phyloP scores from a whole-genome alignment of 2,888 invertebrate species.

The Ectemnius lituratus region DNA sequence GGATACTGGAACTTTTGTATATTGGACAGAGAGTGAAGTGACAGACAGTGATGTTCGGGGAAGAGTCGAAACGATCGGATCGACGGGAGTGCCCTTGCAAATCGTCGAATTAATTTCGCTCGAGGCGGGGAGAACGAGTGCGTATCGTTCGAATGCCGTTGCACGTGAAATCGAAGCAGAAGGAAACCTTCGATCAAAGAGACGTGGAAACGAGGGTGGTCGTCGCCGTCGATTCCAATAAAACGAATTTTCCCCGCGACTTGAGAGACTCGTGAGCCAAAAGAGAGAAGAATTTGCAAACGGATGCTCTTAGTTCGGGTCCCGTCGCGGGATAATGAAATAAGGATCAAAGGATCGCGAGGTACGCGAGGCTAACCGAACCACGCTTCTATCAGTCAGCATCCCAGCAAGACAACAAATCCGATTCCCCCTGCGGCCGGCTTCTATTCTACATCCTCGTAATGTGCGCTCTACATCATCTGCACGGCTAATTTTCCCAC shows the following conservation, averaged over 20 bases:
- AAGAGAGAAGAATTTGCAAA: conserved; percentile 73
- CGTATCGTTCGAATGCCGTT: conserved; percentile 8
- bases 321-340: conserved; percentile 74
- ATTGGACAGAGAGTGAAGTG: neutral
- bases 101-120: conserved; percentile 6
- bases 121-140: neutral
- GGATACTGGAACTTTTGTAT: neutral
- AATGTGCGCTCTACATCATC: conserved; percentile 12
- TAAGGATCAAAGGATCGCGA: conserved; percentile 74
- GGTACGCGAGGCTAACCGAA: conserved; percentile 41
- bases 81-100: conserved; percentile 1
- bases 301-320: conserved; percentile 63
- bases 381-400: conserved; percentile 40
- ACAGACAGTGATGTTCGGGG: neutral
- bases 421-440: conserved; percentile 49
- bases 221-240: conserved; percentile 69
- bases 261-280: conserved; percentile 66
- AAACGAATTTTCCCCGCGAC: conserved; percentile 75
- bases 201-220: conserved; percentile 43
- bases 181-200: conserved; percentile 50
- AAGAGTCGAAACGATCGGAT: conserved; percentile 18
- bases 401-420: conserved; percentile 53
- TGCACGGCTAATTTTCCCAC: conserved; percentile 8
- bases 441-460: conserved; percentile 14
- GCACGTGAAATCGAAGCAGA: conserved; percentile 16